These are phyloP conservation scores for Brachyistius frenatus DNA, from an alignment of 2,113 vertebrate species.

Conservation along the genomic window DNA sequence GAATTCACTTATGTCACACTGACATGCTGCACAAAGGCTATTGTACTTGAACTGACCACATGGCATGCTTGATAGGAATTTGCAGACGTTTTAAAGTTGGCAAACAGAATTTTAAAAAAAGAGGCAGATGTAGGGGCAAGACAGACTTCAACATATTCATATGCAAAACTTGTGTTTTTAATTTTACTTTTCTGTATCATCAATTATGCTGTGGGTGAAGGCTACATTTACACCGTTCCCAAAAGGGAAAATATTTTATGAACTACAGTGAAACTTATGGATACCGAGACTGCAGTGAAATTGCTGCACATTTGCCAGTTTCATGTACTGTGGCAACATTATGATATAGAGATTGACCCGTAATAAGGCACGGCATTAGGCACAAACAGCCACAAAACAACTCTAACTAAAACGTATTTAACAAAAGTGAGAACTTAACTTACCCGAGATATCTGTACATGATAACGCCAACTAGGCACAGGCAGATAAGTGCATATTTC, in stretches of 20 bases:
- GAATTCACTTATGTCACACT: conserved; percentile 42
- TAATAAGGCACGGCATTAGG: background rate
- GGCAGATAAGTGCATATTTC: conserved; percentile 72
- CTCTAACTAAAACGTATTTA: background rate
- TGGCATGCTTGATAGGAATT: conserved; percentile 57
- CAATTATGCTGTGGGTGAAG: background rate
- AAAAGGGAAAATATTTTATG: background rate
- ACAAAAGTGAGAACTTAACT: conserved; percentile 67
- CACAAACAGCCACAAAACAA: background rate
- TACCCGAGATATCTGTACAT: conserved; percentile 79
- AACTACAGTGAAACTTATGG: background rate
- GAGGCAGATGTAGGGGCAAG: conserved; percentile 20
- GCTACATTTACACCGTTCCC: background rate
- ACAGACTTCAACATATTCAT: conserved; percentile 1
- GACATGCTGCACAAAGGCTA: conserved; percentile 69
- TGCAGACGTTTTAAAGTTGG: conserved; percentile 25
- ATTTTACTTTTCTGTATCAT: background rate
- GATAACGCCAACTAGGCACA: conserved; percentile 74
- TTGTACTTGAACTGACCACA: conserved; percentile 62
- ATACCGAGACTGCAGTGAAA: background rate
- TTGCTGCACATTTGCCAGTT: too few relatives aligned
- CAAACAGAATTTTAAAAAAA: conserved; percentile 3
- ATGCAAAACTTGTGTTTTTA: background rate
- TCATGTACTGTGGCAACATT: too few relatives aligned
- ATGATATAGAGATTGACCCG: too few relatives aligned